Conservation (phyloP, 2,113 vertebrate genomes). For the Mastomys natalensis region DNA sequence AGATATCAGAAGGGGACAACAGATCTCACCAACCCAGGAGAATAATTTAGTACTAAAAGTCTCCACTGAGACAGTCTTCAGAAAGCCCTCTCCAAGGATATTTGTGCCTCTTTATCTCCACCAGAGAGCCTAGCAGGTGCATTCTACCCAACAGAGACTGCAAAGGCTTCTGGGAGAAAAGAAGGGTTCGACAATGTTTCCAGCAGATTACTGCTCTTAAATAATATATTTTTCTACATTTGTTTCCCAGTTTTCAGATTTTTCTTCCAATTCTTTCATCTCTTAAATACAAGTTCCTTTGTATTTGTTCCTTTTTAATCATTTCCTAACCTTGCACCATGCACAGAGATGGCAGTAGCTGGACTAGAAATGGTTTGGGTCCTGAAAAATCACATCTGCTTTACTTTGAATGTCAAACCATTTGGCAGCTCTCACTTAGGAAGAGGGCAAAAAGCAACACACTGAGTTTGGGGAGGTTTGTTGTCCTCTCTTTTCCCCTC, state of each 20-base stretch:
- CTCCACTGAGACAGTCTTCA: neutral
- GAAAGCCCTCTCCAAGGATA: neutral
- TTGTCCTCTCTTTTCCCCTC: neutral
- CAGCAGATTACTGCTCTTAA: neutral
- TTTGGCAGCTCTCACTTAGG: neutral
- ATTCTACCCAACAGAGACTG: neutral
- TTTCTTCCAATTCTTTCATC: neutral
- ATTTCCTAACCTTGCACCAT: neutral
- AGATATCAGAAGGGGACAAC: neutral
- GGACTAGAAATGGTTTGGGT: neutral
- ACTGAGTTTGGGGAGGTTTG: neutral
- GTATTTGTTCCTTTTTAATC: too few species aligned
- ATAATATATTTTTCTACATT: neutral
- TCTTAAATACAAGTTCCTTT: neutral
- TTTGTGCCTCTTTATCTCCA: neutral
- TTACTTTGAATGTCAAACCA: neutral
- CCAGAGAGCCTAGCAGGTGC: neutral
- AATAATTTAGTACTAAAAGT: slow-evolving; percentile 28
- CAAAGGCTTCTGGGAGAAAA: slow-evolving; percentile 6
- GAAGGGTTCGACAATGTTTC: neutral
- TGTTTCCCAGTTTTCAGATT: neutral
- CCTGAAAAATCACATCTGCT: neutral
- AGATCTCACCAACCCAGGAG: neutral
- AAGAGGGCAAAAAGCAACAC: neutral
- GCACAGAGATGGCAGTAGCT: neutral